These are phyloP conservation scores for Manduca sexta DNA, from an alignment of 1,140 invertebrate genomes.

Conservation along the genomic window DNA sequence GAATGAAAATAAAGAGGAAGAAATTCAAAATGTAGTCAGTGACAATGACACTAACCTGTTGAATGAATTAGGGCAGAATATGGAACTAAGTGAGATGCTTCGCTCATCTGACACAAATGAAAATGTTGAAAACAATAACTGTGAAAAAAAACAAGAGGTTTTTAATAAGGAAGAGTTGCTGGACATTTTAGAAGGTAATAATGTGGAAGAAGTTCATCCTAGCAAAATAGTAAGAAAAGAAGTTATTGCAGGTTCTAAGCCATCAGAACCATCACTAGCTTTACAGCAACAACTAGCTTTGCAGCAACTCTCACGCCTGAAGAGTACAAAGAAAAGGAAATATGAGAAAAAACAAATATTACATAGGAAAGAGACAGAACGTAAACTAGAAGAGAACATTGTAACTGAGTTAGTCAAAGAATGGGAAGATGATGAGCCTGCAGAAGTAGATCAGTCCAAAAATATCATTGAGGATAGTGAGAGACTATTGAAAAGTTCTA, in stretches of 20 bases:
- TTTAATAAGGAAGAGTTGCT: constrained; percentile 65
- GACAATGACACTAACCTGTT: constrained; percentile 42
- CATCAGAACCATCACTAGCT: constrained; percentile 40
- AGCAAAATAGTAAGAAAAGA: neutral
- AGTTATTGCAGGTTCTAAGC: constrained; percentile 7
- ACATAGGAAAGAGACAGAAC: constrained; percentile 1
- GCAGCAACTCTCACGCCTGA: constrained; percentile 41
- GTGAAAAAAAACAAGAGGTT: constrained; percentile 43
- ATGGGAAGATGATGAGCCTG: constrained; percentile 62
- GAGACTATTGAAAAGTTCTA: neutral
- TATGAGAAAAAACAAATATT: constrained; percentile 9
- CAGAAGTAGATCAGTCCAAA: constrained; percentile 21
- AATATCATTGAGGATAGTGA: constrained; percentile 23
- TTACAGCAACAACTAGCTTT: constrained; percentile 45
- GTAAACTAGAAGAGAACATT: constrained; percentile 36
- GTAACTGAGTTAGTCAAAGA: constrained; percentile 58
- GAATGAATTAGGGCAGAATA: constrained; percentile 47
- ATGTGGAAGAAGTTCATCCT: constrained; percentile 22
- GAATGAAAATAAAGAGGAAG: constrained; percentile 26
- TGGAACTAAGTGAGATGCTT: constrained; percentile 59
- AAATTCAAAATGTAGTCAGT: constrained; percentile 19
- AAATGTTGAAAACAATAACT: constrained; percentile 52
- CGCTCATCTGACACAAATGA: constrained; percentile 40
- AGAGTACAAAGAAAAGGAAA: constrained; percentile 17
- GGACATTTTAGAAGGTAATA: constrained; percentile 63